These are phyloP conservation scores for Phyto melanocephala DNA, from an alignment of 2,888 invertebrate genomes.

Conservation along the genomic window DNA sequence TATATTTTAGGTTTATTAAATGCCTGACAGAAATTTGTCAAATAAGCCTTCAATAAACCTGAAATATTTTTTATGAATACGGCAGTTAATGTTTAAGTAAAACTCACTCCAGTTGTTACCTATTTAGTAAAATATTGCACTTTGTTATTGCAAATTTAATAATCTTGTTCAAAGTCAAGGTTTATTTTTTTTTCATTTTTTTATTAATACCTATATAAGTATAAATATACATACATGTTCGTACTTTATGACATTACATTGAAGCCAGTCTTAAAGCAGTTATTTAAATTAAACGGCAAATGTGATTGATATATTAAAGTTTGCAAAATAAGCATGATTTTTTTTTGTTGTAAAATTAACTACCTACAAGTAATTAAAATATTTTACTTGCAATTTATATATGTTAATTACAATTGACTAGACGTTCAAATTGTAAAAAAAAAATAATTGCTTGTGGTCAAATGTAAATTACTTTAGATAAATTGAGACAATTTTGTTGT, in stretches of 20 bases:
- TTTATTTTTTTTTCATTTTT: background rate
- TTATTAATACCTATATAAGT: background rate
- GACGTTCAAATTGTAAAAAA: background rate
- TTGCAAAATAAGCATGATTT: background rate
- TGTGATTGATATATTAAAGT: background rate
- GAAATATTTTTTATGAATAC: no score
- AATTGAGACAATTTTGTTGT: background rate
- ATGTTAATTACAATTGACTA: background rate
- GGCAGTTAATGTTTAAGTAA: no score
- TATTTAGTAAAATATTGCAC: background rate
- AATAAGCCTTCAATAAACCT: no score
- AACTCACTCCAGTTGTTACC: background rate
- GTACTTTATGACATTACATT: background rate
- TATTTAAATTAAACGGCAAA: background rate
- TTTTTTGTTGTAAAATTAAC: no score
- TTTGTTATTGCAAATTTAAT: constrained; percentile 23
- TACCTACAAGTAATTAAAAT: background rate
- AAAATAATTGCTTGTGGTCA: background rate
- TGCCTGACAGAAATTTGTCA: no score
- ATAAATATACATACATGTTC: background rate
- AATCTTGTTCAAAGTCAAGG: constrained; percentile 42
- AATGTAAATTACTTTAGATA: background rate
- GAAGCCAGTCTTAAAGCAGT: background rate
- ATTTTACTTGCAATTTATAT: background rate
- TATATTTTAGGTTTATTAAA: no score